phyloP scores from a whole-genome alignment of 1,140 invertebrate genomes.

The Fragariocoptes setiger region DNA sequence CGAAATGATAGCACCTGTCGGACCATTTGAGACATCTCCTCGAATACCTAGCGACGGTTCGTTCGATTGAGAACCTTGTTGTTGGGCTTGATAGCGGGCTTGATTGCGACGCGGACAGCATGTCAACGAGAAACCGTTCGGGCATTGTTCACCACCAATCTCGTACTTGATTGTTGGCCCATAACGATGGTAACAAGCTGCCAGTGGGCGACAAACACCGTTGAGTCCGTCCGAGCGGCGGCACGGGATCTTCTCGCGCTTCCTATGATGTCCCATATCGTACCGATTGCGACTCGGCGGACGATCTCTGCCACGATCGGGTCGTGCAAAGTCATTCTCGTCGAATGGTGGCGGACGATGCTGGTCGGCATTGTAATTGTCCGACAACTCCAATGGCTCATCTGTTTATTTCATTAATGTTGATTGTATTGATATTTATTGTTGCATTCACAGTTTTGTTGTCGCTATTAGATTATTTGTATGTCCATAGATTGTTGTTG shows the following conservation, averaged over 20 bases:
- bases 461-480: too few relatives aligned
- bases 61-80: neutral
- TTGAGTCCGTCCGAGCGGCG: constrained; percentile 4
- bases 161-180: neutral
- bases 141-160: neutral
- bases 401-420: too few relatives aligned
- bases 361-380: neutral
- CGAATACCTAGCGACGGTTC: too few relatives aligned
- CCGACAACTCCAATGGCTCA: neutral
- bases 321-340: neutral
- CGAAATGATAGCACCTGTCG: neutral
- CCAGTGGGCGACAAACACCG: constrained; percentile 3
- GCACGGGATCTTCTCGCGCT: constrained; percentile 3
- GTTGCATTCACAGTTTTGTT: too few relatives aligned
- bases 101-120: neutral
- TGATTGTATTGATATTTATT: too few relatives aligned
- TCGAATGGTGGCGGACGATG: neutral
- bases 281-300: neutral
- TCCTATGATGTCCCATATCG: neutral
- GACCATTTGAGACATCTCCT: too few relatives aligned
- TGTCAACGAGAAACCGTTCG: neutral
- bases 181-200: constrained; percentile 7
- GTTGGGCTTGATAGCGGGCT: neutral
- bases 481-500: too few relatives aligned
- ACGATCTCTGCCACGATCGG: neutral